These are phyloP conservation scores for Dendropsophus ebraccatus DNA, from an alignment of 2,113 vertebrate genomes.

Conservation along the genomic window DNA sequence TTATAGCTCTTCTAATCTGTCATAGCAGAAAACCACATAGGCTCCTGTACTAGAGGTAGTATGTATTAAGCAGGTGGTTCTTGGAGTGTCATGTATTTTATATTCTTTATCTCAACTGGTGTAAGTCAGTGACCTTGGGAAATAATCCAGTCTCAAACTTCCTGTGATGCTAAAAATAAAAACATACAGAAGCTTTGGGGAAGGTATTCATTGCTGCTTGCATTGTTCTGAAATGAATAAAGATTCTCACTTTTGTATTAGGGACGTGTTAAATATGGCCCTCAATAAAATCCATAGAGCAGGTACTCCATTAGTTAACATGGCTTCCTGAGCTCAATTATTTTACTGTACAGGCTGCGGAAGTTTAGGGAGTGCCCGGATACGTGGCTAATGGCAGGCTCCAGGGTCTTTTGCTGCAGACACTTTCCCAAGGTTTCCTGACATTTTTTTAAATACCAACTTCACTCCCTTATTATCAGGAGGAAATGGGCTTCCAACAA, in stretches of 20 bases:
- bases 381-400: conserved; percentile 66
- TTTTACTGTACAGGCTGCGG: conserved; percentile 60
- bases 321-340: conserved; percentile 55
- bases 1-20: not conserved
- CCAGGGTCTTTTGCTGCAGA: conserved; percentile 64
- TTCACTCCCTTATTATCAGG: conserved; percentile 67
- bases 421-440: conserved; percentile 73
- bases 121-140: conserved; percentile 47
- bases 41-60: not conserved
- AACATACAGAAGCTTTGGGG: not conserved
- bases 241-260: conserved; percentile 50
- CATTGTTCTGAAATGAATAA: conserved; percentile 48
- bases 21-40: not conserved
- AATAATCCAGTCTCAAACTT: conserved; percentile 41
- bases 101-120: conserved; percentile 18
- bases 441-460: conserved; percentile 62
- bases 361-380: conserved; percentile 69
- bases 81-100: not conserved
- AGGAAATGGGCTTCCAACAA: conserved; percentile 72
- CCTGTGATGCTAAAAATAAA: conserved; percentile 54
- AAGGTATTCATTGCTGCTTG: conserved; percentile 20
- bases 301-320: conserved; percentile 59
- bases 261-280: conserved; percentile 23
- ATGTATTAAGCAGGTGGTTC: conserved; percentile 12
- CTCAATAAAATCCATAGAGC: not conserved